phyloP scores from a whole-genome alignment of 2,888 invertebrate genomes.

The Drosophila paracracens region DNA sequence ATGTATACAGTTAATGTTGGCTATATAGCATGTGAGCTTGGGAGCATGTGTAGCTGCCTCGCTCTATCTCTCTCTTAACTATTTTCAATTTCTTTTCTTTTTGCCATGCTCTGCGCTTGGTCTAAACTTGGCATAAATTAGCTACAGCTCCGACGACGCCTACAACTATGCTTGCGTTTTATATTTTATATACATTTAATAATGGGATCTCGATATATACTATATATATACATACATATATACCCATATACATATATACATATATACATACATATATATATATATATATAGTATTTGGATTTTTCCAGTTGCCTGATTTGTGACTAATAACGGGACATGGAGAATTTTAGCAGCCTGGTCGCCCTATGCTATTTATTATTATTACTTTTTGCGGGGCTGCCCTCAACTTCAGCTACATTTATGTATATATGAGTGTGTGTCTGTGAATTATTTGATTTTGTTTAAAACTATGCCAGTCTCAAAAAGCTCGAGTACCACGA shows the following conservation, averaged over 20 bases:
- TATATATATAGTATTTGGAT: conserved; percentile 14
- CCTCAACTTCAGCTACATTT: conserved; percentile 8
- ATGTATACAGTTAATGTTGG: conserved; percentile 48
- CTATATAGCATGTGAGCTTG: conserved; percentile 56
- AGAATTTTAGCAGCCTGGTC: conserved; percentile 22
- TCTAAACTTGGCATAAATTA: conserved; percentile 57
- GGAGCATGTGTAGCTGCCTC: conserved; percentile 27
- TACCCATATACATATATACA: conserved; percentile 14
- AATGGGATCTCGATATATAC: conserved; percentile 19
- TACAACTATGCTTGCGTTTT: conserved; percentile 44
- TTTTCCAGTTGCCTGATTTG: conserved; percentile 24
- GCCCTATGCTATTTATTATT: conserved; percentile 15
- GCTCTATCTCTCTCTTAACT: conserved; percentile 12
- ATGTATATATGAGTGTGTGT: conserved; percentile 17
- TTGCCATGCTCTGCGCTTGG: conserved; percentile 41
- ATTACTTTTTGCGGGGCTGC: conserved; percentile 4
- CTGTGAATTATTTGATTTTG: conserved; percentile 38
- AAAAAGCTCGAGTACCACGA: conserved; percentile 85
- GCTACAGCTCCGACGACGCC: conserved; percentile 51
- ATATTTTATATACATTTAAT: conserved; percentile 49
- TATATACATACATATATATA: conserved; percentile 1
- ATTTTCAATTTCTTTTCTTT: conserved; percentile 7
- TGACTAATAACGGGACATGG: conserved; percentile 38
- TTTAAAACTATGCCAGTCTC: conserved; percentile 86
- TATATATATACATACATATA: conserved; percentile 16